Evolutionary conservation across 53 echinoderm and acorn worm genomes (phyloP), one percentile per base, ranked within the genome.

Genomic region (Echinometra lucunter): DNA sequence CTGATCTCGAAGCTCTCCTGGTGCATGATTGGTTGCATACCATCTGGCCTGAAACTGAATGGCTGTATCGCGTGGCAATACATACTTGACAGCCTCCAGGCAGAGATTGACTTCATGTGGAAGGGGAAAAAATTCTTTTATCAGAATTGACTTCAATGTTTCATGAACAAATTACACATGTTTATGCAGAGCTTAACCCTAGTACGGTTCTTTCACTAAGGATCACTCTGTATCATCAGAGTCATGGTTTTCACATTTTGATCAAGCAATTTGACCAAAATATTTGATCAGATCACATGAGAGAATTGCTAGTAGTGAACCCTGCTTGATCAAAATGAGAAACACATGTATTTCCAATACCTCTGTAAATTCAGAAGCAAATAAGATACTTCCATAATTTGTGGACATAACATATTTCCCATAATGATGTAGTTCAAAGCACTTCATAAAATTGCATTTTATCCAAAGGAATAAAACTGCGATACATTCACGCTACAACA

Each of bases 21-120:
- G 98, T 92, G 97, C 98, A 95, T 98, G 96, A 85, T 98, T 95
- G 96, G 97, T 96, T n/a, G 95, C 92, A 70, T 98, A 98, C 98
- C 98, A 98, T 40, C 95, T 98, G 42, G 94, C 95, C 58, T 96
- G 78, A 57, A 98, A 49, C 96, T 97, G 97, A 60, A 97, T 89
- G 47, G 98, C 97, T 0, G 44, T 70, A 42, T 98, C 98, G 23
- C 95, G 93, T 3, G 98, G 98, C 35, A 98, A 66, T 45, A 95
- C 96, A 37, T 95, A 97, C 95, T 98, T 98, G 32, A 98, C 89
- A 15, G 97, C 98, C 89, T 97, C 96, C 7, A 98, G 95, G 89
- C 97, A 97, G 21, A 95, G 72, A 60, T 97, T 91, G 45, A 98
- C 98, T 98, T 10, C 69, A 32, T 32, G 18, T 12, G 30, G 30